A percentile compares a stretch with the other conserved stretches of the same genome.
phyloP scores from a whole-genome alignment of 1,140 invertebrate species.

The Frieseomelitta varia region DNA sequence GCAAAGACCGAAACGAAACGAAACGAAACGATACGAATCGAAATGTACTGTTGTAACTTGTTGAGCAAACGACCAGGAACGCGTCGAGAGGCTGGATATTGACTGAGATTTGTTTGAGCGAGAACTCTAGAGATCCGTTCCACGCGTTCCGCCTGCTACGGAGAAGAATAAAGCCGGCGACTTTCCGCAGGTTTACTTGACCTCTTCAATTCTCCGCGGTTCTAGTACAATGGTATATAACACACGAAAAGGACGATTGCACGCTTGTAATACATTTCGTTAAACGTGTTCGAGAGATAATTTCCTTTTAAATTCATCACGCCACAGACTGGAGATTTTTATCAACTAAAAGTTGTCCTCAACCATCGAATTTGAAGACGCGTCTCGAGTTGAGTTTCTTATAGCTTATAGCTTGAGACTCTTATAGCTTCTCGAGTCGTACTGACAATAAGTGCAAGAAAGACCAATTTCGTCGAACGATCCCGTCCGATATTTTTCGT shows the following conservation, averaged over 20 bases:
- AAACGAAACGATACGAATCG: slow-evolving; percentile 18
- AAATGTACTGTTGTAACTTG: slow-evolving; percentile 24
- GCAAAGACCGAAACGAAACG: neutral
- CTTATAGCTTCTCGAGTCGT: too few species aligned
- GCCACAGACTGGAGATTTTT: too few species aligned
- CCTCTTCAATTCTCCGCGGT: neutral
- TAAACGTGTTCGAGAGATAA: too few species aligned
- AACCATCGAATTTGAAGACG: too few species aligned
- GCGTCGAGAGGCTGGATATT: slow-evolving; percentile 13
- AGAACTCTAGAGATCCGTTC: slow-evolving; percentile 19
- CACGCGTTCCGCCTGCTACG: neutral
- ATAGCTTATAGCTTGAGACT: too few species aligned
- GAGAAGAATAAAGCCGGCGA: neutral
- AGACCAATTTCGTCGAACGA: neutral
- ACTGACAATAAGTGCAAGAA: too few species aligned
- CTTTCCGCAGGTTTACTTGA: neutral
- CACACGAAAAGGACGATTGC: too few species aligned
- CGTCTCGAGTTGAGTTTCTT: too few species aligned
- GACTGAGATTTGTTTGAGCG: slow-evolving; percentile 34
- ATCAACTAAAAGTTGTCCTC: too few species aligned
- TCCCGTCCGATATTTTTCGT: neutral
- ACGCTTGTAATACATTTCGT: too few species aligned
- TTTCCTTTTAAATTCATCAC: too few species aligned
- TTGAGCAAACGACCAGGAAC: slow-evolving; percentile 35
- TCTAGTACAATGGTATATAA: neutral